Conservation (phyloP, 2,797 vertebrate species). For the Gymnothorax javanicus region DNA sequence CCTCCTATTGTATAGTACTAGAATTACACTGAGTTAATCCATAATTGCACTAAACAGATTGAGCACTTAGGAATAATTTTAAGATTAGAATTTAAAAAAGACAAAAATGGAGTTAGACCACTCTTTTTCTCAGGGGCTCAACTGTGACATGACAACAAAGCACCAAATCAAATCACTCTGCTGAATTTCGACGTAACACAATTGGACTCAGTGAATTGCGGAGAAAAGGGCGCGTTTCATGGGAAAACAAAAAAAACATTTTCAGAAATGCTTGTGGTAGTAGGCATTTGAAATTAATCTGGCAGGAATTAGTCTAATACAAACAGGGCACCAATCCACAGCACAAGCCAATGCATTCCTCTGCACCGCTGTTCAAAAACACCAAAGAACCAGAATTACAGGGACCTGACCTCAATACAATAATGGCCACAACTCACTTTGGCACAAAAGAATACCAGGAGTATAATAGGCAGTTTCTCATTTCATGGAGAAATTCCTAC, state of each 20-base stretch:
- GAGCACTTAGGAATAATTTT: no score
- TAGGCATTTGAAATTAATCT: background rate
- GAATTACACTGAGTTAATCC: no score
- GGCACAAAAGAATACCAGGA: background rate
- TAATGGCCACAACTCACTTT: conserved; percentile 1
- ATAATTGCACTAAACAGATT: no score
- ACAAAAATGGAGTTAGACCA: no score
- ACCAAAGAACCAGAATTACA: background rate
- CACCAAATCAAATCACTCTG: no score
- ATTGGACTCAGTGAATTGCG: no score
- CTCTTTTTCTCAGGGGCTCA: no score
- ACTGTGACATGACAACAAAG: no score
- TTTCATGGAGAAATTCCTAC: background rate
- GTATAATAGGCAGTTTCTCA: background rate
- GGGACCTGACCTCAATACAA: conserved; percentile 1
- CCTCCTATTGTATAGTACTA: no score
- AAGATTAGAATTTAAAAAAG: no score
- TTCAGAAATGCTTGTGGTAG: background rate
- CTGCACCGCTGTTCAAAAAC: background rate
- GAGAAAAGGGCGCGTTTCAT: no score
- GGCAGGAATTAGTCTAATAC: background rate
- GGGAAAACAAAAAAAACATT: background rate
- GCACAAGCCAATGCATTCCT: background rate
- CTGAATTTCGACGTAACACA: no score
- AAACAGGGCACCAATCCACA: background rate